These are phyloP conservation scores for Crotalus helleri DNA, from an alignment of 2,113 vertebrate species.

Conservation along the genomic window DNA sequence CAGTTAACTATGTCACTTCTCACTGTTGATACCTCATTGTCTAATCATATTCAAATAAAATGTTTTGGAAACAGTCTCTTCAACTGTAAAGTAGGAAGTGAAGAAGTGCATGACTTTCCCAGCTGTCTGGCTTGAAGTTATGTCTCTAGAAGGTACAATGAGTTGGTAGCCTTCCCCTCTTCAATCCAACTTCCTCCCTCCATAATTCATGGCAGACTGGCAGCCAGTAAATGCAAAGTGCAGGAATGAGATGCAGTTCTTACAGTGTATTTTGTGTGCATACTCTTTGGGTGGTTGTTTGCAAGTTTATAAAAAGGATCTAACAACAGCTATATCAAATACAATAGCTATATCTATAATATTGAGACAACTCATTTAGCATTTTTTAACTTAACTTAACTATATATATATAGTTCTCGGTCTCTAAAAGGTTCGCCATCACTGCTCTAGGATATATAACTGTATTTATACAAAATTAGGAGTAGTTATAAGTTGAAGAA, in stretches of 20 bases:
- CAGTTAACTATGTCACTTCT: neutral
- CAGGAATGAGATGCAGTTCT: neutral
- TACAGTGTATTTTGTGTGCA: neutral
- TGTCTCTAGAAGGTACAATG: neutral
- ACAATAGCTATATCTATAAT: neutral
- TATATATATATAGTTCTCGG: neutral
- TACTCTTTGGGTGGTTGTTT: neutral
- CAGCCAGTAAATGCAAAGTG: neutral
- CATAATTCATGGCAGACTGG: neutral
- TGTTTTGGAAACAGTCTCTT: neutral
- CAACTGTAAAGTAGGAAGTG: neutral
- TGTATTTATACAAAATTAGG: neutral
- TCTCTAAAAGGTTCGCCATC: no score
- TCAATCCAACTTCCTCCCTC: neutral
- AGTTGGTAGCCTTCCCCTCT: neutral
- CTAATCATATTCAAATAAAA: neutral
- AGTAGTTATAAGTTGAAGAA: neutral
- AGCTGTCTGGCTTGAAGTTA: neutral
- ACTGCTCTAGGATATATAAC: neutral
- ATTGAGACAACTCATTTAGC: neutral
- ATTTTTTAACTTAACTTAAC: neutral
- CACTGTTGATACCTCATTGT: neutral
- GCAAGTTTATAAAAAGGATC: neutral
- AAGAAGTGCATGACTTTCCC: neutral
- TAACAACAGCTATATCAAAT: neutral